A percentile compares a stretch with the other conserved stretches of the same genome.
Evolutionary conservation across 1,140 invertebrate species (phyloP).

Genomic region (Nephila pilipes): DNA sequence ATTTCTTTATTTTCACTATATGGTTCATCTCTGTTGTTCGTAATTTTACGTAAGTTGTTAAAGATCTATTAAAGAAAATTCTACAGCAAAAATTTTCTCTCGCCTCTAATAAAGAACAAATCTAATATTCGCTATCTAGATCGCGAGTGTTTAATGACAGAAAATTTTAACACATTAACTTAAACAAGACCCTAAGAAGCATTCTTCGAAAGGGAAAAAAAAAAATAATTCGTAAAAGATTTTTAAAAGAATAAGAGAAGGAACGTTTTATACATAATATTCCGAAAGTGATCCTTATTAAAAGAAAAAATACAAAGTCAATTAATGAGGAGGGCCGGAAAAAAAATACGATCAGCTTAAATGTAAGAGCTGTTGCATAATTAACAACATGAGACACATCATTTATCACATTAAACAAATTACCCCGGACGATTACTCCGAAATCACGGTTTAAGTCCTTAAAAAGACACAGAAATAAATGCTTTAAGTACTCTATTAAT

Average conservation of each 20-base stretch:
- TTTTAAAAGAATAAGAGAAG: neutral
- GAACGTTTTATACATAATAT: neutral
- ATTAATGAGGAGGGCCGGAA: constrained; percentile 53
- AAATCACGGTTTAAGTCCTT: constrained; percentile 74
- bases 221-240: too few relatives aligned
- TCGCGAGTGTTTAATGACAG: too few relatives aligned
- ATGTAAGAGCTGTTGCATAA: constrained; percentile 72
- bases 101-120: too few relatives aligned
- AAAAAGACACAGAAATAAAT: constrained; percentile 77
- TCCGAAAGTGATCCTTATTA: constrained; percentile 41
- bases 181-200: too few relatives aligned
- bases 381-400: constrained; percentile 76
- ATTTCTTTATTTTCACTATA: too few relatives aligned
- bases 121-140: too few relatives aligned
- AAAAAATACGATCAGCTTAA: constrained; percentile 55
- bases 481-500: constrained; percentile 77
- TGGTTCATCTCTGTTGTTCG: too few relatives aligned
- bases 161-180: too few relatives aligned
- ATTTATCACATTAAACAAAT: constrained; percentile 77
- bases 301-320: constrained; percentile 31
- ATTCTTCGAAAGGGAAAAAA: too few relatives aligned
- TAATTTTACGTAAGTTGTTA: too few relatives aligned
- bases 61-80: too few relatives aligned
- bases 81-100: too few relatives aligned
- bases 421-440: constrained; percentile 75